These are phyloP conservation scores for Microcebus tavaratra DNA, from an alignment of 2,113 vertebrate genomes.

Conservation along the genomic window DNA sequence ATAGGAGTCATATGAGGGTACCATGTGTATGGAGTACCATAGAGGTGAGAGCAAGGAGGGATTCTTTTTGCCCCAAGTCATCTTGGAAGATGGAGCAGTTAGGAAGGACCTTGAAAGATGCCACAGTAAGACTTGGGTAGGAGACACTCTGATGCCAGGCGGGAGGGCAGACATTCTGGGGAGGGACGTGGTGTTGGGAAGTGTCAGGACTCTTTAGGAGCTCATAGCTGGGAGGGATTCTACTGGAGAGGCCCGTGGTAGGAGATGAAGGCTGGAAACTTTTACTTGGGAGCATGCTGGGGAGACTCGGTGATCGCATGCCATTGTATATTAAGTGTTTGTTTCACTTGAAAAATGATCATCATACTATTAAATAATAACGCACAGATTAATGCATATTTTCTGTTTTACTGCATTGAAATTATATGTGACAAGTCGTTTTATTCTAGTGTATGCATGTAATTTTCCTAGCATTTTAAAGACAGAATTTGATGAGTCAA, in stretches of 20 bases:
- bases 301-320: not conserved
- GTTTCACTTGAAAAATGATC: not conserved
- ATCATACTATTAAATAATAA: not conserved
- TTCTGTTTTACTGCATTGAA: not conserved
- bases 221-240: not conserved
- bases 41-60: not conserved
- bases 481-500: not conserved
- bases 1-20: fast-evolving
- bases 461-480: conserved; percentile 20
- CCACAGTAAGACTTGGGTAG: not conserved
- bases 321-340: not conserved
- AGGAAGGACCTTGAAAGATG: not conserved
- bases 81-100: not conserved
- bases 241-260: not conserved
- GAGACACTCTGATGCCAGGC: not conserved
- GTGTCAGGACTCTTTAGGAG: not conserved
- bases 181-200: not conserved
- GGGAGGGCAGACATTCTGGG: not conserved
- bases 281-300: not conserved
- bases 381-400: not conserved
- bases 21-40: not conserved
- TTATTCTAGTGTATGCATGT: not conserved
- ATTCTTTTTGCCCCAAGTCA: not conserved
- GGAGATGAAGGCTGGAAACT: not conserved
- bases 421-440: not conserved